phyloP scores from a whole-genome alignment of 1,140 invertebrate species.

The Nephila pilipes region DNA sequence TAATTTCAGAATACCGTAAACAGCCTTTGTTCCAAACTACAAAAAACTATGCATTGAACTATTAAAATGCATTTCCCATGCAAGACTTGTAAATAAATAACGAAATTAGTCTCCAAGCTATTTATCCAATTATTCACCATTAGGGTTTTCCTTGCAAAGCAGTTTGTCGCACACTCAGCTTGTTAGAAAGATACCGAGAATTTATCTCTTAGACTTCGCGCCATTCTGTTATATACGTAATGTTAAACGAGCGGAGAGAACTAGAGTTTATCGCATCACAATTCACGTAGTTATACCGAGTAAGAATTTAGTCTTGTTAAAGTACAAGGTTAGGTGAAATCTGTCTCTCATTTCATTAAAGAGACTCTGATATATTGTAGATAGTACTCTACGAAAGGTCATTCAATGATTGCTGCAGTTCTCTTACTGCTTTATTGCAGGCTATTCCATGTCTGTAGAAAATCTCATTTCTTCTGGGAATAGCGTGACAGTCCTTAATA shows the following conservation, averaged over 20 bases:
- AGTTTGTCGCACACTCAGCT: neutral
- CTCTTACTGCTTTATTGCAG: neutral
- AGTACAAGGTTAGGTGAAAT: neutral
- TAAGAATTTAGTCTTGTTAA: neutral
- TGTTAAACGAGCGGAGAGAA: neutral
- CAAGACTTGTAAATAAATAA: neutral
- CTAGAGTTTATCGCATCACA: neutral
- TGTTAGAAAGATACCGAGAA: neutral
- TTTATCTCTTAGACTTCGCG: neutral
- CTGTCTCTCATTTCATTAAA: neutral
- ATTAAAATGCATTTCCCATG: neutral
- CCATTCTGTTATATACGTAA: neutral
- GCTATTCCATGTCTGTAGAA: neutral
- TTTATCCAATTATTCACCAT: neutral
- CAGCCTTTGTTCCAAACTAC: neutral
- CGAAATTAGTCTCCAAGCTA: neutral
- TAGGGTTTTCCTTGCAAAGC: neutral
- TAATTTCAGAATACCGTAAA: too few relatives aligned
- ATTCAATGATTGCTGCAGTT: slow-evolving; percentile 25
- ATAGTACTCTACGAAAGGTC: neutral
- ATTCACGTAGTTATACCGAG: neutral
- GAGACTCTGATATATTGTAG: neutral
- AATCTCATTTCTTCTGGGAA: neutral
- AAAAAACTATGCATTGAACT: neutral
- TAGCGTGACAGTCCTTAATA: slow-evolving; percentile 70